Percentiles rank a stretch among this genome's conserved stretches.
phyloP scores from a whole-genome alignment of 2,888 invertebrate species.

The Drosophila basisetae region DNA sequence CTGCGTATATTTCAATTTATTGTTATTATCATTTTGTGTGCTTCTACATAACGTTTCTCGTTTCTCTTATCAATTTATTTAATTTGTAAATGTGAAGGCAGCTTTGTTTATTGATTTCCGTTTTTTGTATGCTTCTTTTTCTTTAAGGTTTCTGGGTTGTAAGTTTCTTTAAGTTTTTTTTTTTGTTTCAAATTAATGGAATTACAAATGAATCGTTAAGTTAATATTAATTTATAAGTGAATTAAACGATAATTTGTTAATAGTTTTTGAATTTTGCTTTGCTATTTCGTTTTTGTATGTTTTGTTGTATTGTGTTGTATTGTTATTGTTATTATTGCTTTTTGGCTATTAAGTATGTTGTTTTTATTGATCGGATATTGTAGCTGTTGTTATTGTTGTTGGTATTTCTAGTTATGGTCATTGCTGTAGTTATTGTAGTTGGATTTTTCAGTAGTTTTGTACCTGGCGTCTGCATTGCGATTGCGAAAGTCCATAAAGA shows the following conservation, averaged over 20 bases:
- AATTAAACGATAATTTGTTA: constrained; percentile 34
- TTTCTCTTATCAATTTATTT: constrained; percentile 73
- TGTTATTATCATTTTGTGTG: constrained; percentile 79
- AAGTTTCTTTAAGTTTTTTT: constrained; percentile 54
- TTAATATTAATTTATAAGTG: constrained; percentile 15
- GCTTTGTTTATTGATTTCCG: constrained; percentile 85
- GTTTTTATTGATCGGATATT: constrained; percentile 80
- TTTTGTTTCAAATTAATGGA: constrained; percentile 25
- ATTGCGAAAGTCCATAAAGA: constrained; percentile 8
- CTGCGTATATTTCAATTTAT: constrained; percentile 48
- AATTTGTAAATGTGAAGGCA: constrained; percentile 84
- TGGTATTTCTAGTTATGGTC: constrained; percentile 60
- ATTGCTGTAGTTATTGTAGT: constrained; percentile 60
- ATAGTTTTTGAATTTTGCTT: constrained; percentile 69
- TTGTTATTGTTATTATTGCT: constrained; percentile 72
- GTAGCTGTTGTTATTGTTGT: constrained; percentile 61
- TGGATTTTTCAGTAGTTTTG: constrained; percentile 50
- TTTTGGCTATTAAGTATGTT: constrained; percentile 62
- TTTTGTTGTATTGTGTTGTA: constrained; percentile 30
- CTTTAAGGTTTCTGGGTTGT: constrained; percentile 55
- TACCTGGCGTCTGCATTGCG: constrained; percentile 50
- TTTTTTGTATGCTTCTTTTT: constrained; percentile 75
- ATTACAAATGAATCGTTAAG: constrained; percentile 11
- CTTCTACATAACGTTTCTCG: constrained; percentile 69
- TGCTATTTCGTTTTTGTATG: constrained; percentile 55